Evolutionary conservation across 2,888 invertebrate genomes (phyloP), one percentile per base, ranked within the genome.

Genomic region (Corbicula japonica): DNA sequence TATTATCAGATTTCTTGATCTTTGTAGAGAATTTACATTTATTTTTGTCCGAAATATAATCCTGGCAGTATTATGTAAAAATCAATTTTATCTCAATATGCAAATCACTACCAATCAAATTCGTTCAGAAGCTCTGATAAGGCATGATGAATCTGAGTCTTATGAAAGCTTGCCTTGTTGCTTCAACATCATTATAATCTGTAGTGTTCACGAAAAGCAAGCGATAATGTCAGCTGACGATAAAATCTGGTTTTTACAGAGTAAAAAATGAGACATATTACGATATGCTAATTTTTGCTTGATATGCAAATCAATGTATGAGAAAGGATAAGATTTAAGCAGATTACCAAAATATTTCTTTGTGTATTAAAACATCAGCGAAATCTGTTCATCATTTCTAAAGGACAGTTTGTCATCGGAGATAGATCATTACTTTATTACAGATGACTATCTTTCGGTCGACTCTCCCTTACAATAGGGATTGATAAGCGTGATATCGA

Each of bases 211-310:
- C 62, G 44, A 73, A 79, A 60, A 65, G 52, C 32, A 56, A 35
- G 69, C 65, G 80, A 77, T 78, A 83, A 76, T 78, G 76, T 78
- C 78, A 72, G 30, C 18, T 12, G 12, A 4, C 44, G 80, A 80
- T 83, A 80, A 76, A 60, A 78, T 80, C 80, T 69, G 41, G 28
- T 38, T 68, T 74, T 80, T 65, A 58, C 61, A 21, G 70, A 62
- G 61, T 83, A 78, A 80, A 83, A 80, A 80, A 83, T 80, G 77
- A 80, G 80, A 78, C 80, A 75, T 83, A 78, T 83, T 80, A 76
- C 65, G 83, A 83, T 83, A 83, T 83, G 83, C 83, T 77, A 83
- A 80, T 83, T 80, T 78, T 52, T 50, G 10, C 54, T 78, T 78
- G 78, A 80, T 83, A 83, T 83, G 80, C 76, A 77, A 83, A 83